These are phyloP conservation scores for Lycodopsis pacificus DNA, from an alignment of 2,797 vertebrate genomes.

Conservation along the genomic window DNA sequence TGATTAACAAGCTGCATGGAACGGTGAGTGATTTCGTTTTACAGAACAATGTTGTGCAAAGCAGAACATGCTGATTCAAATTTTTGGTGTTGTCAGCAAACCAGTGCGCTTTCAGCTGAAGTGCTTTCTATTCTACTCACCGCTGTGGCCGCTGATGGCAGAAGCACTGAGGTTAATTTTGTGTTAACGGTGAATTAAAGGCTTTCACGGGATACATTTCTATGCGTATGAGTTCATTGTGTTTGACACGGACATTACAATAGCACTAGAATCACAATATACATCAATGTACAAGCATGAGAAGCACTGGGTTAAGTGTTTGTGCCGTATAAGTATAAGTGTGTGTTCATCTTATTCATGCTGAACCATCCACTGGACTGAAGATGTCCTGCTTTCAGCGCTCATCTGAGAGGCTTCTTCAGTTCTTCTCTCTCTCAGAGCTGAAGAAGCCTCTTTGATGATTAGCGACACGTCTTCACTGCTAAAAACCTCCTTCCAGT, in stretches of 20 bases:
- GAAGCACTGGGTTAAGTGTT: constrained; percentile 34
- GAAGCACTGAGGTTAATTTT: constrained; percentile 64
- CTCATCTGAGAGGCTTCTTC: constrained; percentile 25
- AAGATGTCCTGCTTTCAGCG: constrained; percentile 9
- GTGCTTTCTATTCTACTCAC: constrained; percentile 74
- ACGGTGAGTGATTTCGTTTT: constrained; percentile 65
- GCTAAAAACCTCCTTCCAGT: constrained; percentile 37
- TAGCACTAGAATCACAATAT: constrained; percentile 26
- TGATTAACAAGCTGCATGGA: constrained; percentile 60
- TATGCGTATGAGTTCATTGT: constrained; percentile 10
- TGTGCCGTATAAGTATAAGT: constrained; percentile 10
- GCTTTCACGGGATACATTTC: constrained; percentile 33
- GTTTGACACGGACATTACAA: constrained; percentile 20
- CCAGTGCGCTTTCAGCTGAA: constrained; percentile 70
- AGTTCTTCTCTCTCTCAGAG: constrained; percentile 6
- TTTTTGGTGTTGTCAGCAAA: constrained; percentile 75
- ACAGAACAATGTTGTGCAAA: constrained; percentile 59
- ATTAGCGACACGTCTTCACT: constrained; percentile 33
- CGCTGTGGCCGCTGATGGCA: constrained; percentile 52
- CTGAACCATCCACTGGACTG: constrained; percentile 26
- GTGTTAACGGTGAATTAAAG: constrained; percentile 56
- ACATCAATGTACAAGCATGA: constrained; percentile 2
- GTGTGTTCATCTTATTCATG: constrained; percentile 31
- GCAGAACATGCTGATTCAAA: constrained; percentile 66
- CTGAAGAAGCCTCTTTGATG: constrained; percentile 34